Base-by-base conservation (phyloP, 1,140 invertebrate genomes). In the Drosophila lacertosa region DNA sequence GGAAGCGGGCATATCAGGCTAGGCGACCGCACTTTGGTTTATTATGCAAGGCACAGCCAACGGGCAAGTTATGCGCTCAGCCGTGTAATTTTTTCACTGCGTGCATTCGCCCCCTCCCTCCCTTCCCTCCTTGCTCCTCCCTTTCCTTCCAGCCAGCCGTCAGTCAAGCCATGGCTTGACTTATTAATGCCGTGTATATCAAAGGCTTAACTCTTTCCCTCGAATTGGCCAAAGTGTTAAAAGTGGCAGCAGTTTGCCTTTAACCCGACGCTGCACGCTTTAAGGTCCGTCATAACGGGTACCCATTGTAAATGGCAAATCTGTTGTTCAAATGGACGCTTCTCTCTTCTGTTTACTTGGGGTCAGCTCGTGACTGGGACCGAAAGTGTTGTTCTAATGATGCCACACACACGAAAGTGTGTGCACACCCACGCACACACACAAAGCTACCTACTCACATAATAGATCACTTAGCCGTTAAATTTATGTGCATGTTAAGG, bases 131-230 rank as follows among this genome's bases (percentile, higher is more conserved):
- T 2, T 4, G 20, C 20, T 4, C 20, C 20, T 4, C 2, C 20
- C 20, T 22, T 22, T 4, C 2, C 20, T 4, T 4, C 15, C 15
- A 70, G 44, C 47, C 62, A 55, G 57, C 9, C 37, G 37, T 35
- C 32, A 33, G 48, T 13, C 55, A 66, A 66, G 37, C 6, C 72
- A 67, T 68, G 82, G 58, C 47, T 82, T 86, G 74, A 77, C 83
- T 86, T 86, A 82, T 88, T 88, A 86, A 88, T 88, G 82, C 74
- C 74, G 20, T 37, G 58, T 53, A 66, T 63, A 62, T 58, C 40
- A 81, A 74, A 81, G 73, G 74, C 60, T 82, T 40, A 44, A 65
- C 60, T 60, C 63, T 29, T 64, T 35, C 24, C 4, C 2, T 10
- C 15, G 13, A 9, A 11, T 9, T 20, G 22, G 47, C 26, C 13